phyloP scores from a whole-genome alignment of 2,888 invertebrate species.

The Amorpha juglandis region DNA sequence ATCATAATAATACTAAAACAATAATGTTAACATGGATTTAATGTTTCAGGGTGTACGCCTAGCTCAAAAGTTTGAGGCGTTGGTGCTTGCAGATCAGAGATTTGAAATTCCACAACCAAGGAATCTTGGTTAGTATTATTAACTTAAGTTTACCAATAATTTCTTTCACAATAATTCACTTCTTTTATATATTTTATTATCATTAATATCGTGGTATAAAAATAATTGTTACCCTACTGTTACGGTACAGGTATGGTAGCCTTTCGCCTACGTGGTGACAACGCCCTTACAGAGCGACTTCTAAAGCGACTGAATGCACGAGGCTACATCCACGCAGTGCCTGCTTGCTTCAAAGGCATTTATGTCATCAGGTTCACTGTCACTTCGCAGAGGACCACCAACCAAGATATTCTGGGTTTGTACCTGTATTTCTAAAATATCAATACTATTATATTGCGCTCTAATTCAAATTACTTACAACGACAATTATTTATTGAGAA shows the following conservation, averaged over 20 bases:
- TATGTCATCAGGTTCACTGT: slow-evolving; percentile 97
- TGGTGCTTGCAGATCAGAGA: slow-evolving; percentile 91
- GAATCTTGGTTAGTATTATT: slow-evolving; percentile 85
- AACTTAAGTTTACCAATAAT: neutral
- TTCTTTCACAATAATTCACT: no score
- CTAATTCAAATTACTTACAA: no score
- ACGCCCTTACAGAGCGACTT: slow-evolving; percentile 93
- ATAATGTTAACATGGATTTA: no score
- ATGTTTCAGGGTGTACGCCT: slow-evolving; percentile 90
- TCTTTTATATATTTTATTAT: neutral
- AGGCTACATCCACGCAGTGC: slow-evolving; percentile 96
- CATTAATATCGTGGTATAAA: neutral
- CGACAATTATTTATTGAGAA: neutral
- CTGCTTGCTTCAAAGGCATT: slow-evolving; percentile 94
- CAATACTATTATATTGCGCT: no score
- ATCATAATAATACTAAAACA: no score
- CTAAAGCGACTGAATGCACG: slow-evolving; percentile 94
- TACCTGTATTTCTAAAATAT: neutral
- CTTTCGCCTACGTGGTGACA: slow-evolving; percentile 93
- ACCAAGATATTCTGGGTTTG: slow-evolving; percentile 87
- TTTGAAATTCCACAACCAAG: slow-evolving; percentile 96
- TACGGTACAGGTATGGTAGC: slow-evolving; percentile 92
- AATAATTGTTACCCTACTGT: neutral
- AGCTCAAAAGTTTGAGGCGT: slow-evolving; percentile 95
- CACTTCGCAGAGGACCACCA: slow-evolving; percentile 93